Conservation (phyloP, 1,140 invertebrate genomes). For the Sinonovacula constricta region DNA sequence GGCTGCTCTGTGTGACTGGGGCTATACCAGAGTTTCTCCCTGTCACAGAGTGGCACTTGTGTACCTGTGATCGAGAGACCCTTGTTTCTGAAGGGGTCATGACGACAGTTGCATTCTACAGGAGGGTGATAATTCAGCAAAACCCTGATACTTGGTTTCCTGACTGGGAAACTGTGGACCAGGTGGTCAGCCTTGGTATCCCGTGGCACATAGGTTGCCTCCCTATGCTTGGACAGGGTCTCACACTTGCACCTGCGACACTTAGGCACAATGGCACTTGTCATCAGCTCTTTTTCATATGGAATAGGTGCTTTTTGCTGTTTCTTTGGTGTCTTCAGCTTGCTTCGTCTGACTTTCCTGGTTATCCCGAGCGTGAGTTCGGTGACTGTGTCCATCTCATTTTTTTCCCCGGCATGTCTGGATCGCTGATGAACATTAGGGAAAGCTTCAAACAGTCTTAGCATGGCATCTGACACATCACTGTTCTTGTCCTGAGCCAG, state of each 20-base stretch:
- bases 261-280: background rate
- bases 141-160: constrained; percentile 7
- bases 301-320: background rate
- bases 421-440: constrained; percentile 10
- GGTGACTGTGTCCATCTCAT: constrained; percentile 13
- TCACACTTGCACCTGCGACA: constrained; percentile 9
- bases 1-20: no score
- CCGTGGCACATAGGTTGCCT: background rate
- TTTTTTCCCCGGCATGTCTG: background rate
- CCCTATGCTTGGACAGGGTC: background rate
- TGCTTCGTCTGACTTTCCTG: constrained; percentile 20
- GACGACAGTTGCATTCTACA: constrained; percentile 30
- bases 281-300: constrained; percentile 20
- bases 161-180: constrained; percentile 3
- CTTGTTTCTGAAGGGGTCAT: constrained; percentile 4
- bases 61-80: constrained; percentile 20
- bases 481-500: constrained; percentile 26
- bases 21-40: no score
- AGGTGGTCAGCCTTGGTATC: constrained; percentile 2
- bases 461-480: constrained; percentile 1
- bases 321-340: constrained; percentile 26
- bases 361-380: constrained; percentile 32
- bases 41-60: constrained; percentile 29
- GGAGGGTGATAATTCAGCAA: background rate
- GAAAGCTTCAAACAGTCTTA: constrained; percentile 38